phyloP scores from a whole-genome alignment of 2,797 vertebrate genomes.

The Paramormyrops hopkinsi region DNA sequence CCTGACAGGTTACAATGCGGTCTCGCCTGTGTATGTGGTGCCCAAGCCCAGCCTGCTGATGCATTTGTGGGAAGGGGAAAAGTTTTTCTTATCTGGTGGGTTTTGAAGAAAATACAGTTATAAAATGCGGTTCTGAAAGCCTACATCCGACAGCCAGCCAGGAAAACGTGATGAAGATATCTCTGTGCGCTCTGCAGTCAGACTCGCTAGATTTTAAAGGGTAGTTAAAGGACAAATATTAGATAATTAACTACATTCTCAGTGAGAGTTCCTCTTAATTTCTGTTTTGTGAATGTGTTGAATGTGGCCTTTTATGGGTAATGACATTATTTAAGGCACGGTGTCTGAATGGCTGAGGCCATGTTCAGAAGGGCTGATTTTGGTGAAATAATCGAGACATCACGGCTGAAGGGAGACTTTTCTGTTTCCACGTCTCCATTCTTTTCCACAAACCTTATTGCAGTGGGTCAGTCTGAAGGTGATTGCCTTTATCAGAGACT shows the following conservation, averaged over 20 bases:
- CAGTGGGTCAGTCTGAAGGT: constrained; percentile 14
- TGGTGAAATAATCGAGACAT: neutral
- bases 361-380: neutral
- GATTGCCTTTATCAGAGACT: constrained; percentile 29
- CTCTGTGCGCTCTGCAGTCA: neutral
- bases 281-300: neutral
- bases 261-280: neutral
- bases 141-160: neutral
- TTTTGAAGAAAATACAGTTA: neutral
- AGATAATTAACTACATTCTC: neutral
- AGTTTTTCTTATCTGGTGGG: neutral
- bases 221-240: neutral
- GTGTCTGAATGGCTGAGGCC: neutral
- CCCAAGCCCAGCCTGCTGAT: neutral
- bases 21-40: neutral
- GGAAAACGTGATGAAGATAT: neutral
- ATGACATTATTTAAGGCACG: neutral
- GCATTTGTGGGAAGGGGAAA: neutral
- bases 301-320: neutral
- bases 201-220: neutral
- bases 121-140: neutral
- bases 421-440: neutral
- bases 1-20: neutral
- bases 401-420: neutral
- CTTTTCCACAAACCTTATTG: constrained; percentile 23